Evolutionary conservation across 2,797 vertebrate species (phyloP), one percentile per base, ranked within the genome.

Genomic region (Pseudopleuronectes americanus): DNA sequence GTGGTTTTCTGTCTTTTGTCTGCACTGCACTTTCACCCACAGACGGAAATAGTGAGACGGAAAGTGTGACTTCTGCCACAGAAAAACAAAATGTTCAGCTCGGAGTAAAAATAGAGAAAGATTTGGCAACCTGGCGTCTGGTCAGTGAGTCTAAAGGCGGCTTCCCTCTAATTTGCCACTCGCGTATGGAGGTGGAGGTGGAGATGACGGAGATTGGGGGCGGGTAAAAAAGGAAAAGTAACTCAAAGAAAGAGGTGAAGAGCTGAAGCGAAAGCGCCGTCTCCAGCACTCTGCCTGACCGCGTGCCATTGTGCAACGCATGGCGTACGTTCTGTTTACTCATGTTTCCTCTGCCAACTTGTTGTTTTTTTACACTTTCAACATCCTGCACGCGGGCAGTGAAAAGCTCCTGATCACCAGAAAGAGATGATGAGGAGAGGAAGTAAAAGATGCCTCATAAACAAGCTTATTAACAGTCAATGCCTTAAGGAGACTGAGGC

Each of bases 1-100:
- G 88, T 85, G 78, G 80, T 92, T 90, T 86, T 86, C 86, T 91
- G 84, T 89, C 88, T 90, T 90, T 90, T 89, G 83, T 92, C 86
- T 91, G 80, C 83, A 49, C 79, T 87, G 81, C 87, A 90, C 86
- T 92, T 88, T 89, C 87, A 90, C 90, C 86, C 84, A 87, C 71
- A 81, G 73, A 85, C 76, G 74, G 88, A 93, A 90, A 90, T 87
- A 89, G 77, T 43, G 64, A 62, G 43, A 64, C 80, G 87, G 84
- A 92, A 92, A 92, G 88, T 86, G 81, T 91, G 84, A 88, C 84
- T 84, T 84, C 60, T 90, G 84, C 83, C 84, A 80, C 87, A 87
- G 72, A 77, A 83, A 82, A 86, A 84, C 67, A 68, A 76, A 72
- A 74, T 71, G 66, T 53, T 80, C 83, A 79, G 31, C 26, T 57